Percentiles rank a stretch among this genome's conserved stretches.
Conservation (phyloP, 1,140 invertebrate species). For the Drosophila tani region DNA sequence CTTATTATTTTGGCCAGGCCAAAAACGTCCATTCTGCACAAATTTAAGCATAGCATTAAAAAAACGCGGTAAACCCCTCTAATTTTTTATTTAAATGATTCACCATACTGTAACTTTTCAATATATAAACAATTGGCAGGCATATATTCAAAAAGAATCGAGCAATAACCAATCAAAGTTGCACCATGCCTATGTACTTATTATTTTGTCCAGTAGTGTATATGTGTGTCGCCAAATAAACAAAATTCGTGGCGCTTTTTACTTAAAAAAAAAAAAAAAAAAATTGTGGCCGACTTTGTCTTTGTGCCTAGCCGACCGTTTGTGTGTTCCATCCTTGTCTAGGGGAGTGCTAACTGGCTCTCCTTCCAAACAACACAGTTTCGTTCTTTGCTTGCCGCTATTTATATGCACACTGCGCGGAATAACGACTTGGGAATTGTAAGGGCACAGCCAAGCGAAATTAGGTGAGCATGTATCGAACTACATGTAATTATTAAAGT, state of each 20-base stretch:
- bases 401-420: constrained; percentile 22
- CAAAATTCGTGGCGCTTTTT: neutral
- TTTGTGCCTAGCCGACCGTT: constrained; percentile 88
- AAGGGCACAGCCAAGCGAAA: constrained; percentile 1
- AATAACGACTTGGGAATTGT: constrained; percentile 73
- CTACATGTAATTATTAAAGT: too few species aligned
- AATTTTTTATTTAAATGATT: too few species aligned
- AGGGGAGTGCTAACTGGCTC: constrained; percentile 98
- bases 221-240: neutral
- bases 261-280: constrained; percentile 44
- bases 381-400: fast-evolving
- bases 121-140: too few species aligned
- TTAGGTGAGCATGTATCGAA: neutral
- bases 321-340: constrained; percentile 95
- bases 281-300: constrained; percentile 74
- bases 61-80: too few species aligned
- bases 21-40: too few species aligned
- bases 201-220: too few species aligned
- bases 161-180: too few species aligned
- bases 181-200: too few species aligned
- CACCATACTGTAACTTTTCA: too few species aligned
- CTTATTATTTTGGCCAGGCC: too few species aligned
- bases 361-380: constrained; percentile 95
- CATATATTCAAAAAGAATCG: too few species aligned
- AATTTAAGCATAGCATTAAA: too few species aligned